Evolutionary conservation across 2,797 vertebrate genomes (phyloP).

Genomic region (Intellagama lesueurii): DNA sequence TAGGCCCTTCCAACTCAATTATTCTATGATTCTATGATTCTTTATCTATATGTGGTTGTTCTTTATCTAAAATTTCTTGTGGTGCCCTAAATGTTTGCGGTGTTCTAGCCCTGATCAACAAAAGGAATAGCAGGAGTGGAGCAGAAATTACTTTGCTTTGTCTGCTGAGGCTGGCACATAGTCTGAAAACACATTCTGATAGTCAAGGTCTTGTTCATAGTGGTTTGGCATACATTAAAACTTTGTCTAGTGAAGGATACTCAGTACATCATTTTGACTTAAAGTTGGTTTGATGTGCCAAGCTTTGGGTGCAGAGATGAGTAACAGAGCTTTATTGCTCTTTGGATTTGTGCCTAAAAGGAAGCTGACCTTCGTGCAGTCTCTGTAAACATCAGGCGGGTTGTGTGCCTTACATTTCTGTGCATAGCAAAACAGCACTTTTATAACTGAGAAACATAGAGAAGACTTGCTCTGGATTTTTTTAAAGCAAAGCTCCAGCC

Average conservation of each 20-base stretch:
- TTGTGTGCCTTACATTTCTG: slow-evolving; percentile 43
- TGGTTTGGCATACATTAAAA: slow-evolving; percentile 15
- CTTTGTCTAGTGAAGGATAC: background rate
- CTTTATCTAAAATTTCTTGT: background rate
- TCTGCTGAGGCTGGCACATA: slow-evolving; percentile 22
- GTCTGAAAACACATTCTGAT: background rate
- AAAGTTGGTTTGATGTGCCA: slow-evolving; percentile 31
- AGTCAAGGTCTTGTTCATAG: slow-evolving; percentile 5
- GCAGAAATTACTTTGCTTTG: slow-evolving; percentile 40
- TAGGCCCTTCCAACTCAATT: too few relatives aligned
- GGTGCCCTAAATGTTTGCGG: slow-evolving; percentile 1
- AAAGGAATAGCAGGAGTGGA: background rate
- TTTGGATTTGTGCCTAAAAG: slow-evolving; percentile 53
- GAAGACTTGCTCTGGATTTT: slow-evolving; percentile 30
- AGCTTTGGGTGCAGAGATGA: slow-evolving; percentile 32
- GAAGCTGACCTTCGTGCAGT: slow-evolving; percentile 44
- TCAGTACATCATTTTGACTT: slow-evolving; percentile 43
- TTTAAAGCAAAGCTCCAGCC: slow-evolving; percentile 19
- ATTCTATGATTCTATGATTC: too few relatives aligned
- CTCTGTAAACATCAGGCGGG: slow-evolving; percentile 59
- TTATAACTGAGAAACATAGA: slow-evolving; percentile 21
- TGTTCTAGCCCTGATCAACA: slow-evolving; percentile 48
- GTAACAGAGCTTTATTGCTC: slow-evolving; percentile 47
- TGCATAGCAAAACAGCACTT: slow-evolving; percentile 33
- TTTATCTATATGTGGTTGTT: background rate